Conservation (phyloP, 1,140 invertebrate genomes). For the Drosophila azteca region DNA sequence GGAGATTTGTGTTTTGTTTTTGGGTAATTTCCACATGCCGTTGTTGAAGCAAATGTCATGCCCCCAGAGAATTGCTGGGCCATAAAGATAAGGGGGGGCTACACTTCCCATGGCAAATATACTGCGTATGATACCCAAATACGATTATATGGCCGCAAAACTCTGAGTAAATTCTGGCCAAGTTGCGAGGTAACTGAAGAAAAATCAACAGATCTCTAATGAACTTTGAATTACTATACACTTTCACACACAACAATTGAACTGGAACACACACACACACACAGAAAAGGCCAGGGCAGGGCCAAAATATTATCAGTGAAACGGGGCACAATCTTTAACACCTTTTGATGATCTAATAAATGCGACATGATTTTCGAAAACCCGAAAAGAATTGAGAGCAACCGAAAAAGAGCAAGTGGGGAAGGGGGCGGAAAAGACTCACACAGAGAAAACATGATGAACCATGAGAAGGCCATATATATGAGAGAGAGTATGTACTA, state of each 20-base stretch:
- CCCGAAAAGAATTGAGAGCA: constrained; percentile 51
- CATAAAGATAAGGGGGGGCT: constrained; percentile 25
- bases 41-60: constrained; percentile 34
- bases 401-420: not conserved
- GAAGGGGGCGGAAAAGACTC: constrained; percentile 10
- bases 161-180: constrained; percentile 10
- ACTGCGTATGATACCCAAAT: constrained; percentile 7
- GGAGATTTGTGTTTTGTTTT: not conserved
- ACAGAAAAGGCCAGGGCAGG: constrained; percentile 44
- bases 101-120: constrained; percentile 16
- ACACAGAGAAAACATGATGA: constrained; percentile 40
- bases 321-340: constrained; percentile 70
- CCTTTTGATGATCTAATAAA: constrained; percentile 77
- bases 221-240: constrained; percentile 48
- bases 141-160: constrained; percentile 5
- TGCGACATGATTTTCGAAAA: constrained; percentile 76
- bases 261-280: constrained; percentile 12
- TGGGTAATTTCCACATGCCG: constrained; percentile 39
- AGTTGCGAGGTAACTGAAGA: constrained; percentile 21
- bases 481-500: constrained; percentile 29
- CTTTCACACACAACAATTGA: constrained; percentile 58
- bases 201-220: constrained; percentile 53
- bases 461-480: constrained; percentile 55
- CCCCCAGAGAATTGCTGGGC: constrained; percentile 14
- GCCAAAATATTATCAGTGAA: constrained; percentile 66